phyloP scores from a whole-genome alignment of 2,888 invertebrate genomes.

The Pheosia gnoma region DNA sequence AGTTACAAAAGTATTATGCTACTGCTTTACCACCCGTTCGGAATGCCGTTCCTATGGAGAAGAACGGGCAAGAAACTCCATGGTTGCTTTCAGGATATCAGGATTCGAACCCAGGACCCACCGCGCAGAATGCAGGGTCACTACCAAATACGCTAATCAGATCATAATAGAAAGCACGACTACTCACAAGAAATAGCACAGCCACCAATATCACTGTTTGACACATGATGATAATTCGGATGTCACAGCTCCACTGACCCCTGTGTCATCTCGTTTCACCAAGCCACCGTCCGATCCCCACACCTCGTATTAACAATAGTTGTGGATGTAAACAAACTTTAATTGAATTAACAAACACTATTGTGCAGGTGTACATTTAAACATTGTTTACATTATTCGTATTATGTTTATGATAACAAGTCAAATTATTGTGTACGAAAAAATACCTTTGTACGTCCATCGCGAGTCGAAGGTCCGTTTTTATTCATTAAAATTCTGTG shows the following conservation, averaged over 20 bases:
- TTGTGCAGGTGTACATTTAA: slow-evolving; percentile 1
- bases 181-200: slow-evolving; percentile 41
- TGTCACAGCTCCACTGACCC: slow-evolving; percentile 22
- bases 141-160: too few relatives aligned
- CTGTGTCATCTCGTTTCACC: slow-evolving; percentile 29
- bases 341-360: slow-evolving; percentile 4
- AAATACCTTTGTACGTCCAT: too few relatives aligned
- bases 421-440: too few relatives aligned
- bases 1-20: too few relatives aligned
- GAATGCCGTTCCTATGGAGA: too few relatives aligned
- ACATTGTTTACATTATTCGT: background rate
- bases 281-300: background rate
- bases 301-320: slow-evolving; percentile 6
- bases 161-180: background rate
- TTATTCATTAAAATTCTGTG: too few relatives aligned
- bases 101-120: too few relatives aligned
- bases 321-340: background rate
- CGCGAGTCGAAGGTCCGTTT: too few relatives aligned
- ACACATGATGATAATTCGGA: slow-evolving; percentile 16
- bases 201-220: slow-evolving; percentile 19
- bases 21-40: too few relatives aligned
- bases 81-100: too few relatives aligned
- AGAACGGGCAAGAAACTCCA: too few relatives aligned
- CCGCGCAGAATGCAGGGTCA: too few relatives aligned
- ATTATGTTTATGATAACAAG: background rate